Evolutionary conservation across 2,888 invertebrate genomes (phyloP), one percentile per base, ranked within the genome.

Genomic region (Coronaproctus castanopsis): DNA sequence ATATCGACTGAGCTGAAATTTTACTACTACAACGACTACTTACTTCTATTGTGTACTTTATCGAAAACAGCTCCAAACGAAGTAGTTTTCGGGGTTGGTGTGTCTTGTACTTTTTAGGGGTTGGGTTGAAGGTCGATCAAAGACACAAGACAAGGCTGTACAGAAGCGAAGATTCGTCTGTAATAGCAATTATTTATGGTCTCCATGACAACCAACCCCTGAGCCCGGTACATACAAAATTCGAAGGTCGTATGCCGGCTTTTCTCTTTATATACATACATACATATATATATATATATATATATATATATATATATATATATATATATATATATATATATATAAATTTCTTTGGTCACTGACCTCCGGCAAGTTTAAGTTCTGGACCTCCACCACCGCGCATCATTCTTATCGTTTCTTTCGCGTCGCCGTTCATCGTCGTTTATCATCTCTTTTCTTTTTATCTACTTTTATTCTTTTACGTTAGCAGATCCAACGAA

Each of bases 181-280:
- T 36, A 36, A 51, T 36, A 56, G 55, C 58, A 59, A 61, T 61
- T 62, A 54, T 62, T 59, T 59, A 62, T 59, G 54, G 62, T 62
- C 51, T 8, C 57, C 62, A 62, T 62, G 60, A 60, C 24, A 54
- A 62, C 62, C 19, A 24, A 52, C 55, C 21, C 19, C 19, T n/a
- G 14, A 20, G n/a, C 52, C n/a, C 36, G 36, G 36, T 14, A 36
- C 14, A 36, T 36, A 36, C 36, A 36, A 36, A 36, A 36, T 36
- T 8, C 36, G 36, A 36, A 36, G 36, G 36, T 36, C 36, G 36
- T 14, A n/a, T n/a, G n/a, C n/a, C n/a, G n/a, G n/a, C n/a, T n/a
- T n/a, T n/a, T n/a, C n/a, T n/a, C n/a, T n/a, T n/a, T n/a, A n/a
- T n/a, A n/a, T n/a, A n/a, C n/a, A n/a, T n/a, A n/a, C n/a, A n/a